Evolutionary conservation across 37 sponge, comb jelly and placozoan genomes (phyloP), one percentile per base, ranked within the genome.

Genomic region (Petrosia ficiformis): DNA sequence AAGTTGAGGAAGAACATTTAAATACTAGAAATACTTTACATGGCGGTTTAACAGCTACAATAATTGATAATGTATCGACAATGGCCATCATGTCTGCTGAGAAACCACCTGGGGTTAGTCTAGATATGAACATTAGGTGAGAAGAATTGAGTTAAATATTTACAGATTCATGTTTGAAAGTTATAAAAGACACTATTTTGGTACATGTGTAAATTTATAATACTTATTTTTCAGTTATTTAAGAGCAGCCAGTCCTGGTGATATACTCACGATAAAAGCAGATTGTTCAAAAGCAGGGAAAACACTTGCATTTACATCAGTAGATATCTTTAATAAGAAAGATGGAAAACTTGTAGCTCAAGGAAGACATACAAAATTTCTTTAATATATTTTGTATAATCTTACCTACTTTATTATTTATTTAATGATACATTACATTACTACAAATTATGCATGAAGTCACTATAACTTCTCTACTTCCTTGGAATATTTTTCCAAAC

Each of bases 21-120:
- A 97, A 97, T 59, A 19, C 70, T 0, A 70, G 42, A 24, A 95
- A 88, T 3, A 61, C 77, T 0, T 57, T 97, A 70, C 98, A 97
- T 73, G 98, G 98, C 39, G 98, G 98, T 35, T 73, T 86, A 36
- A 87, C 92, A n/a, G 90, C 95, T 29, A 89, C 85, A 14, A 71
- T 97, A 44, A 90, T 97, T 21, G 98, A 97, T 71, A 31, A 57
- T 16, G 69, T 89, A 1, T 83, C 95, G 2, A 84, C 95, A 44
- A 52, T 80, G 35, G 98, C 95, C 41, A 90, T 97, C 40, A 73
- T 92, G 72, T 54, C 77, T 40, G 73, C 70, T 16, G 87, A 74
- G 28, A 65, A 82, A 24, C 82, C 85, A 4, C 89, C 92, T 24
- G 96, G 96, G 29, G 93, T 95, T 70, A 81, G 80, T n/a, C 64